Conservation (phyloP, 2,888 invertebrate species). For the Agrotis puta region DNA sequence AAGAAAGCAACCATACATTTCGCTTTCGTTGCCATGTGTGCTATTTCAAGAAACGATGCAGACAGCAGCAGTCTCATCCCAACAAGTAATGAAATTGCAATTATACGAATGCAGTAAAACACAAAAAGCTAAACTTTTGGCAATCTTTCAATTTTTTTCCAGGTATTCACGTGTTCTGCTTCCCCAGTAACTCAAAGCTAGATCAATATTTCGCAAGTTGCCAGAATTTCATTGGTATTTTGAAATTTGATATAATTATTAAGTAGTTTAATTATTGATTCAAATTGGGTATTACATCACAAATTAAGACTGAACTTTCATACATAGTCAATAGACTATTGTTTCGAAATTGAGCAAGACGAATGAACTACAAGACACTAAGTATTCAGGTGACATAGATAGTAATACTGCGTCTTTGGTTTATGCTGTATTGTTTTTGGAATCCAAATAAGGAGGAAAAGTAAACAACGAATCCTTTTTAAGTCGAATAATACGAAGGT, state of each 20-base stretch:
- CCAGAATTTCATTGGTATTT: conserved; percentile 14
- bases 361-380: conserved; percentile 6
- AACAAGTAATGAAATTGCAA: conserved; percentile 7
- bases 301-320: conserved; percentile 34
- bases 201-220: background rate
- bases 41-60: conserved; percentile 33
- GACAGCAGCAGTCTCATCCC: background rate
- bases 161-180: background rate
- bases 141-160: conserved; percentile 18
- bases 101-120: conserved; percentile 6
- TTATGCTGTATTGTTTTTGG: background rate
- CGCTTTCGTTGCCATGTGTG: background rate
- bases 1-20: background rate
- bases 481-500: background rate
- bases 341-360: conserved; percentile 42
- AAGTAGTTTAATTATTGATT: conserved; percentile 26
- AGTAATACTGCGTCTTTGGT: conserved; percentile 28
- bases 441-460: conserved; percentile 32
- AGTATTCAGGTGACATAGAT: conserved; percentile 55
- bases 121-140: conserved; percentile 1
- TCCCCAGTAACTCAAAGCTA: background rate
- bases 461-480: conserved; percentile 35
- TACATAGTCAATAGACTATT: conserved; percentile 53
- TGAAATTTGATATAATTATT: background rate
- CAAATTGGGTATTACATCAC: conserved; percentile 33